Conservation (phyloP, 2,888 invertebrate species). For the Sesamia inferens region DNA sequence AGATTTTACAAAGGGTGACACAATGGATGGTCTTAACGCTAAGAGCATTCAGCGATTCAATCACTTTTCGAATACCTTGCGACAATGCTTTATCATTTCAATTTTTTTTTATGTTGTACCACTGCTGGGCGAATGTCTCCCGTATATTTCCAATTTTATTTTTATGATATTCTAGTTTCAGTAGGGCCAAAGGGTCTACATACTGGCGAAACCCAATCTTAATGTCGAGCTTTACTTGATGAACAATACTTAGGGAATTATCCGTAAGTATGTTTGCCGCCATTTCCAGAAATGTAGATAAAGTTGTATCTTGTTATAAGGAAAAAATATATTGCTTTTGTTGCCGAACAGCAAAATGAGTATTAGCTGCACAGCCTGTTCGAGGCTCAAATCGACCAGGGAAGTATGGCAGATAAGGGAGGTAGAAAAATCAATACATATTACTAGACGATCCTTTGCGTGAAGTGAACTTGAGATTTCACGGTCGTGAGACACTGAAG, state of each 20-base stretch:
- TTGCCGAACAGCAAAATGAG: neutral
- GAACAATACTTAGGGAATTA: too few species aligned
- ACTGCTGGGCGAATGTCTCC: neutral
- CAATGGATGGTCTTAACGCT: too few species aligned
- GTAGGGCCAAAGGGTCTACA: too few species aligned
- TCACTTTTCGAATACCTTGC: neutral
- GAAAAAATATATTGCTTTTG: too few species aligned
- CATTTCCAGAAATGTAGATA: neutral
- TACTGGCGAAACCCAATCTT: too few species aligned
- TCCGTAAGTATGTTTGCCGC: too few species aligned
- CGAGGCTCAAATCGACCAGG: neutral
- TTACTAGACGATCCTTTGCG: slow-evolving; percentile 14
- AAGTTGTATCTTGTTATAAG: neutral
- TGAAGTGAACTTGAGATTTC: slow-evolving; percentile 27
- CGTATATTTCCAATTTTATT: neutral
- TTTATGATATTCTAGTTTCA: too few species aligned
- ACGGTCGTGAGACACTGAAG: slow-evolving; percentile 28
- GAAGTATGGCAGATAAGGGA: neutral
- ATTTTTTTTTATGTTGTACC: neutral
- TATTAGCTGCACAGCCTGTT: neutral
- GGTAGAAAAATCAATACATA: slow-evolving; percentile 33
- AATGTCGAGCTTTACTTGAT: too few species aligned
- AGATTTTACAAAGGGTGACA: too few species aligned
- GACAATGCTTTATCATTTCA: too few species aligned
- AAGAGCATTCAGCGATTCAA: neutral